These are phyloP conservation scores for Megamerina dolium DNA, from an alignment of 2,888 invertebrate genomes.

Conservation along the genomic window DNA sequence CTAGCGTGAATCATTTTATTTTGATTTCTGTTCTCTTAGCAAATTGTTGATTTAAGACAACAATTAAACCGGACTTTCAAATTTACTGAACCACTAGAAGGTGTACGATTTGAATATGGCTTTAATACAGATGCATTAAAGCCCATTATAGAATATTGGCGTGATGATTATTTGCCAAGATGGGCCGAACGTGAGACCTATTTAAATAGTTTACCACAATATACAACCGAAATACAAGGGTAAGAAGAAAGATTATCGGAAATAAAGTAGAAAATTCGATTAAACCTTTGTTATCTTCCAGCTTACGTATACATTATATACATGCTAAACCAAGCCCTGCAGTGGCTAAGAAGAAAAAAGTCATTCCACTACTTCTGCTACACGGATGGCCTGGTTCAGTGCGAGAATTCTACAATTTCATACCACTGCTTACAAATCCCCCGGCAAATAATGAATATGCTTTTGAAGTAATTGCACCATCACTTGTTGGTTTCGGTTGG, in stretches of 20 bases:
- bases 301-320: slow-evolving; percentile 64
- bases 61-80: slow-evolving; percentile 55
- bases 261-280: neutral
- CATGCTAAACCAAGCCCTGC: slow-evolving; percentile 53
- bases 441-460: slow-evolving; percentile 54
- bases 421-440: slow-evolving; percentile 58
- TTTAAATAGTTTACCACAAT: slow-evolving; percentile 70
- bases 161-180: slow-evolving; percentile 60
- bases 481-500: slow-evolving; percentile 65
- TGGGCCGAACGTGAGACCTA: slow-evolving; percentile 62
- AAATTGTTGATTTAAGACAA: slow-evolving; percentile 55
- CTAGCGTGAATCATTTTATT: neutral
- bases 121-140: slow-evolving; percentile 66
- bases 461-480: slow-evolving; percentile 64
- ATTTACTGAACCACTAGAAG: slow-evolving; percentile 58
- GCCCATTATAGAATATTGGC: slow-evolving; percentile 71
- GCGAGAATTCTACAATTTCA: slow-evolving; percentile 70
- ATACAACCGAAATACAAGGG: slow-evolving; percentile 66
- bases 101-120: slow-evolving; percentile 70
- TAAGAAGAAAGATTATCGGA: slow-evolving; percentile 19
- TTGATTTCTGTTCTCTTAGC: slow-evolving; percentile 36
- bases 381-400: slow-evolving; percentile 89
- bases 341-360: slow-evolving; percentile 38
- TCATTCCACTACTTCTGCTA: slow-evolving; percentile 63
- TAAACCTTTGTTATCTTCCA: too few species aligned